Evolutionary conservation across 1,140 invertebrate species (phyloP).

Genomic region (Arion vulgaris): DNA sequence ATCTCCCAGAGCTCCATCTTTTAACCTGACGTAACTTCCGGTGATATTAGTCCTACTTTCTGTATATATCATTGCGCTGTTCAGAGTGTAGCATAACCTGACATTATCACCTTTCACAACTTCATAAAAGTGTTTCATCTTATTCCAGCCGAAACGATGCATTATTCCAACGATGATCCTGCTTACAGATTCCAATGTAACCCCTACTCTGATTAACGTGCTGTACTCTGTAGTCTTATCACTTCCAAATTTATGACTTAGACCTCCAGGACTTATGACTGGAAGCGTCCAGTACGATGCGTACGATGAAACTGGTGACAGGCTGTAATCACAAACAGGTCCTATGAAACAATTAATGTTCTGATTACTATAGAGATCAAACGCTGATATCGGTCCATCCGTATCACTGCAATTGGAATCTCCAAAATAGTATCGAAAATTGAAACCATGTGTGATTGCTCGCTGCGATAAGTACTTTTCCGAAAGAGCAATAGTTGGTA

Average conservation of each 20-base stretch:
- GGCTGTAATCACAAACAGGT: slow-evolving; percentile 90
- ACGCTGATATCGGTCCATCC: slow-evolving; percentile 45
- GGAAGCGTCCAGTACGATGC: slow-evolving; percentile 89
- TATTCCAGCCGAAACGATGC: slow-evolving; percentile 78
- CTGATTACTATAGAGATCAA: slow-evolving; percentile 75
- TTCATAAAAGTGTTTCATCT: slow-evolving; percentile 82
- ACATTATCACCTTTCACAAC: too few relatives aligned
- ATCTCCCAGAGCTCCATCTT: background rate
- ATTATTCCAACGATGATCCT: slow-evolving; percentile 79
- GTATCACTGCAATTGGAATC: slow-evolving; percentile 36
- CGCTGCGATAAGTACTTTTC: slow-evolving; percentile 22
- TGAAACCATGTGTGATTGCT: slow-evolving; percentile 31
- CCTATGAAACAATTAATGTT: slow-evolving; percentile 83
- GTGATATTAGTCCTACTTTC: background rate
- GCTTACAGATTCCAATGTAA: slow-evolving; percentile 83
- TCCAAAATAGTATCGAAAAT: background rate
- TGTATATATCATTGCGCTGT: background rate
- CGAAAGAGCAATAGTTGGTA: slow-evolving; percentile 51
- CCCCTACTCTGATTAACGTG: slow-evolving; percentile 59
- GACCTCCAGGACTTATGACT: slow-evolving; percentile 87
- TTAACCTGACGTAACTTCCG: background rate
- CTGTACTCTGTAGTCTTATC: slow-evolving; percentile 53
- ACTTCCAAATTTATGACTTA: slow-evolving; percentile 82
- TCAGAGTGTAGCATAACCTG: too few relatives aligned
- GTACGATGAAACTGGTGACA: slow-evolving; percentile 91